A percentile compares a stretch with the other conserved stretches of the same genome.
These are phyloP conservation scores for Zele albiditarsus DNA, from an alignment of 2,888 invertebrate genomes.

Conservation along the genomic window DNA sequence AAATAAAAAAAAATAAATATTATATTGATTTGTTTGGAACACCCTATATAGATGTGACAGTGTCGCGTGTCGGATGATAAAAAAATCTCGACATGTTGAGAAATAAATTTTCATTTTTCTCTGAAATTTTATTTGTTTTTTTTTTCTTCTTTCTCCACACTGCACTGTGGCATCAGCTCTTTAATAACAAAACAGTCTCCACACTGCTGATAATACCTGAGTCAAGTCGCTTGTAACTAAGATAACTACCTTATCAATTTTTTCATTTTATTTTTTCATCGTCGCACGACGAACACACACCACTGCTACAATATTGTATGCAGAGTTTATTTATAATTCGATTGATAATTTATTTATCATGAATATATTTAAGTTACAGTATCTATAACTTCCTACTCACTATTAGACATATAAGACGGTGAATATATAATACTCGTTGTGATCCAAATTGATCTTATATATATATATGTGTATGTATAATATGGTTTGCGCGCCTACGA, in stretches of 20 bases:
- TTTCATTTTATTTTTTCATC: neutral
- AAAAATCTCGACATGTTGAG: no score
- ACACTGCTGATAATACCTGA: neutral
- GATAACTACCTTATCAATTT: constrained; percentile 7
- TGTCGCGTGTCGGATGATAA: no score
- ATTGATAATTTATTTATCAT: constrained; percentile 62
- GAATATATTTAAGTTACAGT: constrained; percentile 1
- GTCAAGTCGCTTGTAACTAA: neutral
- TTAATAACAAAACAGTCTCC: neutral
- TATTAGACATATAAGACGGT: constrained; percentile 10
- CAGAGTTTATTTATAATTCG: constrained; percentile 52
- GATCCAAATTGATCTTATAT: constrained; percentile 7
- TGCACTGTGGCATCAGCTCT: neutral
- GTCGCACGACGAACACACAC: neutral
- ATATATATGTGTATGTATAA: neutral
- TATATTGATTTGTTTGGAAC: no score
- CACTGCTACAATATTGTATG: neutral
- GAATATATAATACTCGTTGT: constrained; percentile 24
- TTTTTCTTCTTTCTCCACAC: neutral
- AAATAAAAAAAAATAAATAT: no score
- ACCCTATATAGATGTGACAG: no score
- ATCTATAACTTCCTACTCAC: constrained; percentile 26
- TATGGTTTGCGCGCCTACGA: constrained; percentile 31
- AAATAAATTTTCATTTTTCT: no score
- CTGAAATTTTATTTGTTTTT: neutral